phyloP scores from a whole-genome alignment of 2,797 vertebrate species.

The Acridotheres tristis region DNA sequence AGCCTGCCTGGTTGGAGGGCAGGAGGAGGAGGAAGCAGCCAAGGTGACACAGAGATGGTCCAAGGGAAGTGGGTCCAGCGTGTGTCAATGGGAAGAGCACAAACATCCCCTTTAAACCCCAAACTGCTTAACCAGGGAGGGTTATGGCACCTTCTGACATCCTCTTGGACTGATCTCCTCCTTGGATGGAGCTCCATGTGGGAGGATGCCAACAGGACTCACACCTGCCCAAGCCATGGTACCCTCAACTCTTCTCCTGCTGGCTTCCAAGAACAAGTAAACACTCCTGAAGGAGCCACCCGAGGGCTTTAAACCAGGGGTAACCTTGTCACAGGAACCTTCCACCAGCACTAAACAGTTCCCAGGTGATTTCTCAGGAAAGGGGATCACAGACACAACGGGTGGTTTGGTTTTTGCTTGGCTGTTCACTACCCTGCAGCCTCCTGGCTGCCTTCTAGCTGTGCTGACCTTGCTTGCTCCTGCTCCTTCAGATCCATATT shows the following conservation, averaged over 20 bases:
- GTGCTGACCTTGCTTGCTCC: not conserved
- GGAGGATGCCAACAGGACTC: not conserved
- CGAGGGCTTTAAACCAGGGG: not conserved
- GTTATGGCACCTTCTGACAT: not conserved
- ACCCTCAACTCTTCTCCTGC: not conserved
- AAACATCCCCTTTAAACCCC: not conserved
- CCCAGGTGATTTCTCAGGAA: not conserved
- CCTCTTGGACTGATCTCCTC: not conserved
- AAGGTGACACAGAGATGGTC: not conserved
- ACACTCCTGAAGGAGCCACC: not conserved
- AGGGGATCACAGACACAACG: not conserved
- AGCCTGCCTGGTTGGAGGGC: not conserved
- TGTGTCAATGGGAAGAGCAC: not conserved
- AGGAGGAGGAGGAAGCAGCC: not conserved
- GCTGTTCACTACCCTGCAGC: not conserved
- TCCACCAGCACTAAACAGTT: not conserved
- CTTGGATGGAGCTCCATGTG: not conserved
- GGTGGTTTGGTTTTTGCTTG: not conserved
- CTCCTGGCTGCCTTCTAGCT: not conserved
- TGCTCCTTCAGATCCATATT: not conserved
- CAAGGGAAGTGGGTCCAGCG: fast-evolving
- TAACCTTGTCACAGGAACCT: not conserved
- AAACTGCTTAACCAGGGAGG: not conserved
- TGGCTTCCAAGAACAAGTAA: not conserved
- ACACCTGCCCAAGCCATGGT: not conserved